A percentile compares a stretch with the other conserved stretches of the same genome.
Evolutionary conservation across 2,797 vertebrate species (phyloP).

Genomic region (Bradypus variegatus): DNA sequence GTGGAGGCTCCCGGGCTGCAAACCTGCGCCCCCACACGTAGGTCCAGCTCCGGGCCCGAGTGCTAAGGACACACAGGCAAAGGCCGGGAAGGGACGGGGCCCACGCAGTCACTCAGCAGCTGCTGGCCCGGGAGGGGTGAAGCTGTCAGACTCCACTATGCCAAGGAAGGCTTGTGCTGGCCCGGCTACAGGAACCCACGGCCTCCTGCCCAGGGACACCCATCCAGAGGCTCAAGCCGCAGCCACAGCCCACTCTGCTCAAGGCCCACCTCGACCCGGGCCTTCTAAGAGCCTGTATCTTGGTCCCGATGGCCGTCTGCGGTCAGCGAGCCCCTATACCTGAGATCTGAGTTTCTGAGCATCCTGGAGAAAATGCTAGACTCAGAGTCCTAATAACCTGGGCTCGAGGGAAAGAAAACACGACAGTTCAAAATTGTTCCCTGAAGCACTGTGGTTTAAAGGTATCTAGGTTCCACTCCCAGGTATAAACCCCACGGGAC

Average conservation of each 20-base stretch:
- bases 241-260: rapidly evolving
- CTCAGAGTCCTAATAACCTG: not conserved
- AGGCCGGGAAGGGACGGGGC: rapidly evolving
- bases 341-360: rapidly evolving
- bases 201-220: not conserved
- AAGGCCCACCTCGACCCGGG: rapidly evolving
- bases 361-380: rapidly evolving
- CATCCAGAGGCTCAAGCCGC: not conserved
- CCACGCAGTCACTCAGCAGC: rapidly evolving
- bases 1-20: not conserved
- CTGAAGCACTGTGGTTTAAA: rapidly evolving
- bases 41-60: rapidly evolving
- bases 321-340: rapidly evolving
- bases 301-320: rapidly evolving
- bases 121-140: rapidly evolving
- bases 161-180: rapidly evolving
- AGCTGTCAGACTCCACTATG: not conserved
- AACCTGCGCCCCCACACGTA: not conserved
- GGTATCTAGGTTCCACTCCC: not conserved
- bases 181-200: not conserved
- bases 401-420: not conserved
- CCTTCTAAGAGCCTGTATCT: not conserved
- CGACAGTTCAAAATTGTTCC: not conserved
- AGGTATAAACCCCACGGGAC: too few species aligned
- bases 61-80: not conserved